These are phyloP conservation scores for Heteromurus nitidus DNA, from an alignment of 2,888 invertebrate genomes.

Conservation along the genomic window DNA sequence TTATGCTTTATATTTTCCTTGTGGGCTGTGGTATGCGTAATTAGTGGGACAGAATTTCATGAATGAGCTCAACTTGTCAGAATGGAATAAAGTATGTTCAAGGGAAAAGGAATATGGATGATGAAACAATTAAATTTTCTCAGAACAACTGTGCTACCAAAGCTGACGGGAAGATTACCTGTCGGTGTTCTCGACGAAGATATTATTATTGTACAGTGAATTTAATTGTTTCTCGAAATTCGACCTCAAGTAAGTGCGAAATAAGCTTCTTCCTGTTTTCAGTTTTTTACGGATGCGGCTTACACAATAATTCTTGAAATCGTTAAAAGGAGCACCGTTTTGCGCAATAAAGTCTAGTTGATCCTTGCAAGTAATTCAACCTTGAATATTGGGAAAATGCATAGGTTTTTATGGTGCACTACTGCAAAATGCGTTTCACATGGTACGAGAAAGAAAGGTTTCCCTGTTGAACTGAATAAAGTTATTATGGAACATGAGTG, in stretches of 20 bases:
- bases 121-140: too few species aligned
- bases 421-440: neutral
- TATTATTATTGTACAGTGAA: neutral
- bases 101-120: too few species aligned
- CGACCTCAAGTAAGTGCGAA: too few species aligned
- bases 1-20: too few species aligned
- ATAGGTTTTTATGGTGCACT: slow-evolving; percentile 1
- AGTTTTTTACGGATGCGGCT: too few species aligned
- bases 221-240: too few species aligned
- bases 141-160: too few species aligned
- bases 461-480: neutral
- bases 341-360: slow-evolving; percentile 44
- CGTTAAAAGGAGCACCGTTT: slow-evolving; percentile 37
- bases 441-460: neutral
- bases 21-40: too few species aligned
- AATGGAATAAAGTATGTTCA: neutral
- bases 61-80: neutral
- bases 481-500: neutral
- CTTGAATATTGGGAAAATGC: slow-evolving; percentile 26
- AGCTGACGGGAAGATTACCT: too few species aligned
- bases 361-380: too few species aligned
- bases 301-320: neutral
- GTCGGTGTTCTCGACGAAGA: neutral
- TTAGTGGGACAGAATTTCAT: neutral
- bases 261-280: too few species aligned